phyloP scores from a whole-genome alignment of 2,113 vertebrate genomes.

The Plotosus lineatus region DNA sequence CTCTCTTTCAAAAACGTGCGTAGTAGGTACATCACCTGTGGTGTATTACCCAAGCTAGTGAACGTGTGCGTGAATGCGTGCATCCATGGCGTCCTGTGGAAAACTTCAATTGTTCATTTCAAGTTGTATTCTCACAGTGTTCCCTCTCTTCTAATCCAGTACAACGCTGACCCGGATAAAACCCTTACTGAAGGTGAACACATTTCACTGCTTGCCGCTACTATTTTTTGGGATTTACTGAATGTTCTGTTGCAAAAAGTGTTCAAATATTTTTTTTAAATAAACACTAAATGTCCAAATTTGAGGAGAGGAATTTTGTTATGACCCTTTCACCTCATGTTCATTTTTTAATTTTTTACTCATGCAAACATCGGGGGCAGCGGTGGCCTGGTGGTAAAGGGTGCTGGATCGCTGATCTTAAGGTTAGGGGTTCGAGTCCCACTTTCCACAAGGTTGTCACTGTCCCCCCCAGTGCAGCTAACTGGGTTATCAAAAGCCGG shows the following conservation, averaged over 20 bases:
- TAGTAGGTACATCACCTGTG: not conserved
- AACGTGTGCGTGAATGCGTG: not conserved
- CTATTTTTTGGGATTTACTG: not conserved
- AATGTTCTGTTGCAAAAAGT: not conserved
- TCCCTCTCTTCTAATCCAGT: not conserved
- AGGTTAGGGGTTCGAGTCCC: too few relatives aligned
- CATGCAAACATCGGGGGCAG: too few relatives aligned
- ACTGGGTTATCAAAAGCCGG: too few relatives aligned
- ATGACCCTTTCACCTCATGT: too few relatives aligned
- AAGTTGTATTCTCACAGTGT: not conserved
- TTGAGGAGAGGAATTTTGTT: not conserved
- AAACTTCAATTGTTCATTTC: not conserved
- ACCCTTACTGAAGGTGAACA: not conserved
- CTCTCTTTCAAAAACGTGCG: not conserved
- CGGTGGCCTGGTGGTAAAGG: too few relatives aligned
- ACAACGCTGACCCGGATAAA: not conserved
- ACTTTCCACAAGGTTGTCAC: too few relatives aligned
- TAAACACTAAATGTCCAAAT: not conserved
- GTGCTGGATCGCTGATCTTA: too few relatives aligned
- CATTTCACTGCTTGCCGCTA: not conserved
- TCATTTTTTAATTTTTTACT: too few relatives aligned
- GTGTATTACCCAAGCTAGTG: not conserved
- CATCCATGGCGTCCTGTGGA: not conserved
- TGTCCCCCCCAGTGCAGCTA: too few relatives aligned
- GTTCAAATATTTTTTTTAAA: not conserved